phyloP scores from a whole-genome alignment of 2,113 vertebrate genomes.

The Accipiter cooperii region DNA sequence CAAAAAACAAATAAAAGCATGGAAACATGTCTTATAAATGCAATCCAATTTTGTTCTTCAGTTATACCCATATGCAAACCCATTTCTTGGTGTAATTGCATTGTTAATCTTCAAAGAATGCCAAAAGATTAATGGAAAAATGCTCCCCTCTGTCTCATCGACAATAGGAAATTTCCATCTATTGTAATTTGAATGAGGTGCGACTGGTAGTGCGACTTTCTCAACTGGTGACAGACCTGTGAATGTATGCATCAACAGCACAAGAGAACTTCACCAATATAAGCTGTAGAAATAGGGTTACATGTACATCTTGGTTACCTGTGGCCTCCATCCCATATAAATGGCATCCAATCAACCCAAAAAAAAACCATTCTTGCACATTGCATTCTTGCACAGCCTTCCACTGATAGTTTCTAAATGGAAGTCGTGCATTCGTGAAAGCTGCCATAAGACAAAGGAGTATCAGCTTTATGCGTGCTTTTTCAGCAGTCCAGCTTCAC shows the following conservation, averaged over 20 bases:
- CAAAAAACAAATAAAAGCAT: not conserved
- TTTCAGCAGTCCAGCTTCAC: not conserved
- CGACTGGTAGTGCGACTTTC: not conserved
- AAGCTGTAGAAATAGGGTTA: not conserved
- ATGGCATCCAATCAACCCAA: not conserved
- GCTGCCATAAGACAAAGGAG: not conserved
- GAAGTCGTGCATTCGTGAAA: not conserved
- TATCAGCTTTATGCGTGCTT: not conserved
- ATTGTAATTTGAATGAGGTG: not conserved
- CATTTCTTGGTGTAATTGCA: not conserved
- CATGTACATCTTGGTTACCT: not conserved
- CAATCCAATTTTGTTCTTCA: not conserved
- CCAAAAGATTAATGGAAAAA: not conserved
- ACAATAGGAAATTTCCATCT: not conserved
- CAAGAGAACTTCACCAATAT: not conserved
- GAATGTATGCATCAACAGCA: not conserved
- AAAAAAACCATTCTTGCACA: not conserved
- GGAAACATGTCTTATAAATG: not conserved
- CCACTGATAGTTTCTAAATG: not conserved
- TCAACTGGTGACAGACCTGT: not conserved
- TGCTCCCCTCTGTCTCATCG: not conserved
- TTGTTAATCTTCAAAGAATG: not conserved
- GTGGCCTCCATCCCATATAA: not conserved
- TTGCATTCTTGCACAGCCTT: not conserved
- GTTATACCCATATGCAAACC: not conserved